Evolutionary conservation across 1,140 invertebrate species (phyloP), one percentile per base, ranked within the genome.

Genomic region (Chrysomallon squamiferum): DNA sequence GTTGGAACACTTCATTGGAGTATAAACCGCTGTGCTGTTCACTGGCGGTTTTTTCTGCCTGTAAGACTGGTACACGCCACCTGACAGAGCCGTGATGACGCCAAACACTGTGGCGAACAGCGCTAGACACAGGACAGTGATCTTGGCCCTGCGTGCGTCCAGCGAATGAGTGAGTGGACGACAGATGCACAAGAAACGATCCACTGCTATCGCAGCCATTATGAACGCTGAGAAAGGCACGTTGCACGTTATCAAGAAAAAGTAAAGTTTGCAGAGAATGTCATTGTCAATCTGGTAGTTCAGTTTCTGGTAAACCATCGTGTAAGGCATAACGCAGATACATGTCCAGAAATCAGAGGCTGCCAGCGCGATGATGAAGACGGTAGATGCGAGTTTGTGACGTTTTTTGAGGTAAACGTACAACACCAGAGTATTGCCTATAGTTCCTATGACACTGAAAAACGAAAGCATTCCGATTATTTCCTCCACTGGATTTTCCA

Each of bases 171-270:
- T 66, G 50, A 80, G 81, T 5, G 83, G 82, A 61, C 78, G 76
- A 66, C 84, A 86, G 29, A 86, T 85, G 56, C 84, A 85, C 11
- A 85, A 71, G 68, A 79, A 85, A 29, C 84, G 60, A 63, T 85
- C 84, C 56, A 84, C 74, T n/a, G 84, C 84, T 33, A 85, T 84
- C 18, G 82, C 82, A 5, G 82, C 79, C 83, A 85, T 85, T 27
- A 85, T 79, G 65, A 85, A 77, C 15, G 81, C 75, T n/a, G 82
- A 82, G 49, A 81, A 78, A 7, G 81, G 81, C 13, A 85, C 77
- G 45, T 74, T 82, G 52, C 77, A 82, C 18, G 81, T 83, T 25
- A 84, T 78, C 13, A 85, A 50, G 61, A 85, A 85, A 33, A 78
- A 70, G 63, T 82, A 85, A 0, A 79, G 15, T 62, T 84, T 84